Conservation (phyloP, 1,140 invertebrate species). For the Listronotus oregonensis region DNA sequence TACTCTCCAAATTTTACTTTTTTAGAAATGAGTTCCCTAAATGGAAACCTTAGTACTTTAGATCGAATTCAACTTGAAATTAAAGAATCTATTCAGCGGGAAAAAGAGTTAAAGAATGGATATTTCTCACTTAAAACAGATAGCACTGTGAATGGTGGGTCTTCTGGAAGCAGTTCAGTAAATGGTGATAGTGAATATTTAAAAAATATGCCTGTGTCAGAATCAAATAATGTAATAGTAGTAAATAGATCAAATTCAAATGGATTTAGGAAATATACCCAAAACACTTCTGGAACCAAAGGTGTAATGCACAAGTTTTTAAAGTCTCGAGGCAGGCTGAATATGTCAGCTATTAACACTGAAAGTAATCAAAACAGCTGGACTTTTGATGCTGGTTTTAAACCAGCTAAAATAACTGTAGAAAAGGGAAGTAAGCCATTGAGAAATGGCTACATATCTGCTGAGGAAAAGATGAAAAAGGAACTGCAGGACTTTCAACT, state of each 20-base stretch:
- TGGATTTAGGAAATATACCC: constrained; percentile 42
- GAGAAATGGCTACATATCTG: constrained; percentile 51
- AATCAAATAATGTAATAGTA: constrained; percentile 2
- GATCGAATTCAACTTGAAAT: constrained; percentile 55
- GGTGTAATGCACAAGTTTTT: constrained; percentile 56
- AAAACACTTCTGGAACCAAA: constrained; percentile 43
- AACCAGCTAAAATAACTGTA: constrained; percentile 45
- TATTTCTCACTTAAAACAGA: constrained; percentile 17
- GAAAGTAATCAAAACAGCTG: constrained; percentile 31
- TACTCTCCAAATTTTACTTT: neutral
- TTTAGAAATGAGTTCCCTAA: constrained; percentile 43
- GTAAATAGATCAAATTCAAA: constrained; percentile 26
- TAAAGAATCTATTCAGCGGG: constrained; percentile 49
- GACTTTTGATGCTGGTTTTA: constrained; percentile 36
- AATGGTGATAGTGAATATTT: neutral
- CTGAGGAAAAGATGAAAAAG: constrained; percentile 50
- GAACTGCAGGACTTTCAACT: constrained; percentile 51
- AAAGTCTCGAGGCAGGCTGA: constrained; percentile 51
- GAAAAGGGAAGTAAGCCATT: constrained; percentile 43
- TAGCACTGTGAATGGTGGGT: constrained; percentile 11
- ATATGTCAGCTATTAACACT: constrained; percentile 23
- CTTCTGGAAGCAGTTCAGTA: neutral
- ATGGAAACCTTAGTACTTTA: constrained; percentile 43
- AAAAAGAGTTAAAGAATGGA: constrained; percentile 49
- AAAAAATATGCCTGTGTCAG: neutral